Evolutionary conservation across 2,888 invertebrate species (phyloP).

Genomic region (Quadroppia sp.): DNA sequence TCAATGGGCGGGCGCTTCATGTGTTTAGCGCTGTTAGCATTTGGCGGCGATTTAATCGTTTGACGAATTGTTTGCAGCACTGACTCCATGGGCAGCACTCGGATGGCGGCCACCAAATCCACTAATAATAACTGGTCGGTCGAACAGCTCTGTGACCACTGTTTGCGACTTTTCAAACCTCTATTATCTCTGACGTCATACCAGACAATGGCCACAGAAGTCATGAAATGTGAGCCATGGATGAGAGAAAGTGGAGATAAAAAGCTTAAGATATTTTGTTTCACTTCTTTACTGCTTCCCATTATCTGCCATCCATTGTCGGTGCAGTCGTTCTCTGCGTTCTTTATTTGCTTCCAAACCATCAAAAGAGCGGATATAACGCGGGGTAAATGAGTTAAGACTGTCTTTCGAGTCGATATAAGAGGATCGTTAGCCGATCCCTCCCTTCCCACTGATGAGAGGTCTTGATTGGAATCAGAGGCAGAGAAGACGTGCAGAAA

Average conservation of each 20-base stretch:
- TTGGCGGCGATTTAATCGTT: slow-evolving; percentile 69
- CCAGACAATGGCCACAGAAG: slow-evolving; percentile 81
- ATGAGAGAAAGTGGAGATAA: slow-evolving; percentile 77
- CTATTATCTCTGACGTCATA: slow-evolving; percentile 59
- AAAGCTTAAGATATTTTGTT: slow-evolving; percentile 73
- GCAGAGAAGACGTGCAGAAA: slow-evolving; percentile 75
- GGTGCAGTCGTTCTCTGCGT: slow-evolving; percentile 48
- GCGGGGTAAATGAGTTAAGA: slow-evolving; percentile 72
- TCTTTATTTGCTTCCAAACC: slow-evolving; percentile 63
- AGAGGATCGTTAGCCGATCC: slow-evolving; percentile 53
- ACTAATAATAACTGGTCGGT: slow-evolving; percentile 70
- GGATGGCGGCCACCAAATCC: slow-evolving; percentile 70
- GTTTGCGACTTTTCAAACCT: slow-evolving; percentile 51
- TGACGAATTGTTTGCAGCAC: slow-evolving; percentile 74
- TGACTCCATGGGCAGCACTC: slow-evolving; percentile 74
- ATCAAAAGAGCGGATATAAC: slow-evolving; percentile 73
- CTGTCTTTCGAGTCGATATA: slow-evolving; percentile 64
- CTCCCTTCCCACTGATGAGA: slow-evolving; percentile 40
- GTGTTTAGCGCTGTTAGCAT: slow-evolving; percentile 47
- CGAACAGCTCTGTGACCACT: slow-evolving; percentile 63
- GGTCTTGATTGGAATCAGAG: slow-evolving; percentile 50
- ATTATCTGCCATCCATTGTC: slow-evolving; percentile 50
- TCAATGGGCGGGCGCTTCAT: slow-evolving; percentile 58
- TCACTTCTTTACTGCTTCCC: slow-evolving; percentile 61
- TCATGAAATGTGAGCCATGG: slow-evolving; percentile 73